Conservation (phyloP, 53 echinoderm and acorn worm genomes). For the Holothuria scabra region DNA sequence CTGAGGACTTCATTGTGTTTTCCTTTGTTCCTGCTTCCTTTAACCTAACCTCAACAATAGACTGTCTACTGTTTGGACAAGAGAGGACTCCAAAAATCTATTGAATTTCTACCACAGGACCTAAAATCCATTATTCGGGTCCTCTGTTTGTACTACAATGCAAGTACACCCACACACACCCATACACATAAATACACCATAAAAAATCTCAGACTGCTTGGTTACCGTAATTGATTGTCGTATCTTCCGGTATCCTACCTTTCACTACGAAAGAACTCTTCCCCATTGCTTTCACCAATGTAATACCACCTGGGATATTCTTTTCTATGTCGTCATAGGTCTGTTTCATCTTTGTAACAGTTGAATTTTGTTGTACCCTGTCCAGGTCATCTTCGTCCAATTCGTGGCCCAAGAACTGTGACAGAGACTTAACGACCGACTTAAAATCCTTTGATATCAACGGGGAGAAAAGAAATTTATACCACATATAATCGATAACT, state of each 20-base stretch:
- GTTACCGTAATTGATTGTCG: no score
- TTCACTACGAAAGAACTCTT: slow-evolving; percentile 12
- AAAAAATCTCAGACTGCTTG: no score
- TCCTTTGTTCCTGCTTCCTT: no score
- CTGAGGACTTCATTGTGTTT: no score
- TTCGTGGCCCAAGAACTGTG: slow-evolving; percentile 5
- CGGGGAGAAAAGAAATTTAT: neutral
- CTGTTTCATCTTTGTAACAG: slow-evolving; percentile 7
- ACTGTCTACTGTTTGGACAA: no score
- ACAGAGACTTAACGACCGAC: neutral
- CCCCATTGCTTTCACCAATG: slow-evolving; percentile 18
- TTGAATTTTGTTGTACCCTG: neutral
- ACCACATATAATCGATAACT: neutral
- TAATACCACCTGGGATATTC: neutral
- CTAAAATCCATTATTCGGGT: no score
- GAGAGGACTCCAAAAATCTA: no score
- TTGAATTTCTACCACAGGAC: no score
- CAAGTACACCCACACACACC: no score
- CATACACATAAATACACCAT: no score
- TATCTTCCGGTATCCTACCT: neutral
- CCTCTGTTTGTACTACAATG: no score
- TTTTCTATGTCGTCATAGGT: slow-evolving; percentile 35
- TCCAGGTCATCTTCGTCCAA: neutral
- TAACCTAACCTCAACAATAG: no score
- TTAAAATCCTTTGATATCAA: neutral